Percentiles rank a stretch among this genome's conserved stretches.
Conservation (phyloP, 1,140 invertebrate genomes). For the Drosophila navojoa region DNA sequence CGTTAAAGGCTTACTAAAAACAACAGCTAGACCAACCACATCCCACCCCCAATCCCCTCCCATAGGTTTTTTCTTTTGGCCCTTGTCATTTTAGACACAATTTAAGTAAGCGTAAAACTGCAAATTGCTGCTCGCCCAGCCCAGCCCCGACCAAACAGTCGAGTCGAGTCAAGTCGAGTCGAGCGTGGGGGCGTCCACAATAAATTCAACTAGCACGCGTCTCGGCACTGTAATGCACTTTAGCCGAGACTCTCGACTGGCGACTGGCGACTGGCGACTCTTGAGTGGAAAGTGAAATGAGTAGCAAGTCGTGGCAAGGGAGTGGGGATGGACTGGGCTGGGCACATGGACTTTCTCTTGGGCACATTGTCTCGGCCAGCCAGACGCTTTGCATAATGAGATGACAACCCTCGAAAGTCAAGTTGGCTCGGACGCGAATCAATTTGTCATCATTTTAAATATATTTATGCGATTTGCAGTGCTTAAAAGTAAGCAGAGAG, state of each 20-base stretch:
- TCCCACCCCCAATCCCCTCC: conserved; percentile 16
- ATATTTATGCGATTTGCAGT: conserved; percentile 34
- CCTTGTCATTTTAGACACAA: conserved; percentile 79
- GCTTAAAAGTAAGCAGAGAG: neutral
- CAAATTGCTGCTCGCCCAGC: conserved; percentile 72
- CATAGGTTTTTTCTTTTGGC: conserved; percentile 21
- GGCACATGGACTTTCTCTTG: conserved; percentile 26
- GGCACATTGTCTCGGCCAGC: conserved; percentile 64
- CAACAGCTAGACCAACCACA: too few species aligned
- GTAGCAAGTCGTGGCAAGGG: conserved; percentile 1
- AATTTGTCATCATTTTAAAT: conserved; percentile 76
- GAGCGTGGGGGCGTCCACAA: conserved; percentile 32
- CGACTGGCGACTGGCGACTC: conserved; percentile 14
- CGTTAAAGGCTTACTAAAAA: conserved; percentile 10
- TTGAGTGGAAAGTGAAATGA: neutral
- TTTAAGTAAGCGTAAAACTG: conserved; percentile 82
- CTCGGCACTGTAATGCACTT: conserved; percentile 63
- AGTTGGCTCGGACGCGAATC: conserved; percentile 61
- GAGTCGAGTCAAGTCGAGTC: neutral
- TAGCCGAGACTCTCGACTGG: conserved; percentile 9
- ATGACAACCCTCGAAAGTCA: conserved; percentile 58
- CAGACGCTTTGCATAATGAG: conserved; percentile 75
- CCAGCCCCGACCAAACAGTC: neutral
- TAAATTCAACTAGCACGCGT: conserved; percentile 75
- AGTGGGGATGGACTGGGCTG: conserved; percentile 18